phyloP scores from a whole-genome alignment of 1,140 invertebrate genomes.

The Thaumetopoea pityocampa region DNA sequence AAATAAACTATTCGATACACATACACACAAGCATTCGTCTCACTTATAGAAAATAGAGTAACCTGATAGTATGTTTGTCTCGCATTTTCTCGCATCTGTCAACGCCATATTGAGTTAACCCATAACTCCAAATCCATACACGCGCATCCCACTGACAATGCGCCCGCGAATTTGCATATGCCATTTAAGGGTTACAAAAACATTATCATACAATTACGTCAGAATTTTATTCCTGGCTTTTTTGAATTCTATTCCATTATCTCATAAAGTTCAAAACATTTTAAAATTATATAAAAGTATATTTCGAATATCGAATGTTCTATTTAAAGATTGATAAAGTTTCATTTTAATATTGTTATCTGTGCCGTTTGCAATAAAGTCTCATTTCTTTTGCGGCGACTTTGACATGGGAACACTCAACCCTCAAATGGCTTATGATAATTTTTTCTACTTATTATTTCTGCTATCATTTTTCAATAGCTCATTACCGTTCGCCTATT shows the following conservation, averaged over 20 bases:
- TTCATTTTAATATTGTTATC: neutral
- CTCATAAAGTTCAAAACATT: neutral
- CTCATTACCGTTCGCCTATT: conserved; percentile 48
- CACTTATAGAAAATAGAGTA: conserved; percentile 27
- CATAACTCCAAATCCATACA: conserved; percentile 37
- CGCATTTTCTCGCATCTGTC: conserved; percentile 54
- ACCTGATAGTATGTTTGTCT: conserved; percentile 52
- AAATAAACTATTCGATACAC: too few species aligned
- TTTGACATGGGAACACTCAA: conserved; percentile 10
- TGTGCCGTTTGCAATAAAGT: neutral
- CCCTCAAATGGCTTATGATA: conserved; percentile 66
- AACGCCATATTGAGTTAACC: conserved; percentile 53
- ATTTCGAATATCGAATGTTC: conserved; percentile 16
- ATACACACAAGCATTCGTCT: too few species aligned
- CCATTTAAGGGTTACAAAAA: conserved; percentile 62
- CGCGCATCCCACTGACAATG: conserved; percentile 36
- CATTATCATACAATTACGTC: conserved; percentile 57
- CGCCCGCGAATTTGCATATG: conserved; percentile 65
- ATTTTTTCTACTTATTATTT: conserved; percentile 61
- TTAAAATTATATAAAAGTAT: conserved; percentile 3
- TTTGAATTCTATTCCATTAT: conserved; percentile 17
- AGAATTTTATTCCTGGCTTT: neutral
- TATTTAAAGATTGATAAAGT: conserved; percentile 12
- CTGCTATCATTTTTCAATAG: conserved; percentile 75
- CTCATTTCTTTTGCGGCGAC: neutral